Evolutionary conservation across 1,140 invertebrate genomes (phyloP).

Genomic region (Drosophila carrolli): DNA sequence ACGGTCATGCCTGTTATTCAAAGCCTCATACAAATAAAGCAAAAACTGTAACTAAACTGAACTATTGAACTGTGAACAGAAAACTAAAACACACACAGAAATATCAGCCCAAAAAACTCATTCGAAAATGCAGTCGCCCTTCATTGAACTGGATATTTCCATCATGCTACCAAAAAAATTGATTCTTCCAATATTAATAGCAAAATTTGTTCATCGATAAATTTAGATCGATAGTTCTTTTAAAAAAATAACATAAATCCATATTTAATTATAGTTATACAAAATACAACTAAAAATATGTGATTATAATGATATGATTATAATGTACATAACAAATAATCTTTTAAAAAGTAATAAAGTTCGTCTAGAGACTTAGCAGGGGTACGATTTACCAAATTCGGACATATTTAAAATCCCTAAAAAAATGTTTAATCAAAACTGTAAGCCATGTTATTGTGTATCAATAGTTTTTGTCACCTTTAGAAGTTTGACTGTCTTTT

Average conservation of each 20-base stretch:
- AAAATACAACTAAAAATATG: too few relatives aligned
- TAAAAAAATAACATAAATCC: not conserved
- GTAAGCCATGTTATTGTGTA: not conserved
- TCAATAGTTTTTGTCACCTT: not conserved
- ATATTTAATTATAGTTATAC: too few relatives aligned
- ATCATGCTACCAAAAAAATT: too few relatives aligned
- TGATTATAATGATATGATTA: too few relatives aligned
- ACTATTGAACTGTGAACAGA: conserved; percentile 53
- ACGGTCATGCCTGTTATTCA: conserved; percentile 43
- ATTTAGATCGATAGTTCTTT: not conserved
- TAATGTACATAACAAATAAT: too few relatives aligned
- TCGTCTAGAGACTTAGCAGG: too few relatives aligned
- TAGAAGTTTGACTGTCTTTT: conserved; percentile 9
- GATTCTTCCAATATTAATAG: too few relatives aligned
- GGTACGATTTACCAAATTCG: too few relatives aligned
- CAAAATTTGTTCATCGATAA: too few relatives aligned
- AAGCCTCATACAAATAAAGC: conserved; percentile 4
- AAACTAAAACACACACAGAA: conserved; percentile 16
- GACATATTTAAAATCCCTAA: too few relatives aligned
- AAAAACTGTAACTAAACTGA: conserved; percentile 40
- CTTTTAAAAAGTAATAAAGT: too few relatives aligned
- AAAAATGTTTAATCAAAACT: too few relatives aligned
- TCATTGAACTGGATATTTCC: not conserved
- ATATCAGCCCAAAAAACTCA: conserved; percentile 4
- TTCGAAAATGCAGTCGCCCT: not conserved